Evolutionary conservation across 1,140 invertebrate genomes (phyloP).

Genomic region (Drosophila kohkoa): DNA sequence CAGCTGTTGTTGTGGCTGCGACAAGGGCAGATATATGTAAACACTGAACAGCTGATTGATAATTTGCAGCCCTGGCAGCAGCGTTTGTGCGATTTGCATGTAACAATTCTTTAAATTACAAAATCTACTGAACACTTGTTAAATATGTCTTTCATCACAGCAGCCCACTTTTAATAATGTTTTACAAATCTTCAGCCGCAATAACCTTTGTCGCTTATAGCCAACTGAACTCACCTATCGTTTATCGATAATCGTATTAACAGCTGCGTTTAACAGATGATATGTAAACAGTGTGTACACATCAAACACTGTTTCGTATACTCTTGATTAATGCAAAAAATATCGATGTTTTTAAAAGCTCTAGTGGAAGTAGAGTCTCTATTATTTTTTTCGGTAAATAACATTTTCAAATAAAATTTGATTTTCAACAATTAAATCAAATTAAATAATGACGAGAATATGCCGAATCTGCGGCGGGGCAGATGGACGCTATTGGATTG

Average conservation of each 20-base stretch:
- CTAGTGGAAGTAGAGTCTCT: not conserved
- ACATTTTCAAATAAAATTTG: not conserved
- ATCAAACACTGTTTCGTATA: constrained; percentile 29
- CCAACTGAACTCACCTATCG: not conserved
- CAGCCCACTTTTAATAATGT: too few species aligned
- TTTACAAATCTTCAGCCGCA: too few species aligned
- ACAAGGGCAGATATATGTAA: not conserved
- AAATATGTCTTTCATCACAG: too few species aligned
- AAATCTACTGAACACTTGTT: too few species aligned
- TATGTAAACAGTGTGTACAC: constrained; percentile 30
- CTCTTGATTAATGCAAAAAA: constrained; percentile 4
- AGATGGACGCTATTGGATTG: constrained; percentile 67
- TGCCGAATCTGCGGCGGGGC: constrained; percentile 57
- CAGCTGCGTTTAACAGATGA: constrained; percentile 33
- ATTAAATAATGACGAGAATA: constrained; percentile 52
- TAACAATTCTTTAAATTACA: not conserved
- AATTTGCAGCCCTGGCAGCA: not conserved
- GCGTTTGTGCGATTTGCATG: not conserved
- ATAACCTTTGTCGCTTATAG: too few species aligned
- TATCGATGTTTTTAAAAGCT: not conserved
- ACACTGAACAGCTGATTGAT: not conserved
- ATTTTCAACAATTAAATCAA: constrained; percentile 14
- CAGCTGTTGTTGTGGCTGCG: not conserved
- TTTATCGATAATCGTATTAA: constrained; percentile 2
- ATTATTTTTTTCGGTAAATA: not conserved